Base-by-base conservation (phyloP, 2,797 vertebrate genomes). In the Pristis pectinata region DNA sequence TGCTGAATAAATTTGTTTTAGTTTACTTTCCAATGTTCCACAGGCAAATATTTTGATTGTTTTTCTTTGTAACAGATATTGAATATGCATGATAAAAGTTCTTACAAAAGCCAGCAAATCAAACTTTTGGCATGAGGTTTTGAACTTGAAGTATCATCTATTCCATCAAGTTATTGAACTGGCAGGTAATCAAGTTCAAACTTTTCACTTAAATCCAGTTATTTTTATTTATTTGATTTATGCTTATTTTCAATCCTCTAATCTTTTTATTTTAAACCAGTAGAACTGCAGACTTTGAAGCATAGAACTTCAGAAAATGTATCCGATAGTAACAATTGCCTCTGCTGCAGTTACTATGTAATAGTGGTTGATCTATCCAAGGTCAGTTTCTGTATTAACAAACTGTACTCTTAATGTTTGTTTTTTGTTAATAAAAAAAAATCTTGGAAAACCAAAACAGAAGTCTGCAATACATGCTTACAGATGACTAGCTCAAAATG, bases 1-100 rank as follows among this genome's bases (percentile, higher is more conserved):
- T 93, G 41, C 74, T 72, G 91, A 93, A 93, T 72, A 41, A 44
- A 93, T 72, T 53, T 93, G 41, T 72, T 93, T 74, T 30, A 72
- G 41, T 13, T 49, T 61, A 61, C 67, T 72, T 41, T 30, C 4
- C 30, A 64, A 49, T 49, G 2, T 30, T 93, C n/a, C 15, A 37
- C 4, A 7, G 15, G 56, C 56, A 89, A 89, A 61, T 53, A 49
- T 17, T 53, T 72, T 53, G 70, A 53, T 53, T 74, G 30, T 92
- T 53, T 94, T 76, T 56, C 41, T 56, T 72, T 44, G 93, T 56
- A 49, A 24, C 70, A 93, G 67, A 10, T 24, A 49, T 9, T 30
- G 27, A 44, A 70, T 72, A 37, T 93, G n/a, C 13, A 56, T 2
- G 3, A 59, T 77, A 77, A 77, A 77, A 34, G 10, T 77, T 34